Base-by-base conservation (phyloP, 2,797 vertebrate genomes). In the Microctenopoma stevenorrisi region DNA sequence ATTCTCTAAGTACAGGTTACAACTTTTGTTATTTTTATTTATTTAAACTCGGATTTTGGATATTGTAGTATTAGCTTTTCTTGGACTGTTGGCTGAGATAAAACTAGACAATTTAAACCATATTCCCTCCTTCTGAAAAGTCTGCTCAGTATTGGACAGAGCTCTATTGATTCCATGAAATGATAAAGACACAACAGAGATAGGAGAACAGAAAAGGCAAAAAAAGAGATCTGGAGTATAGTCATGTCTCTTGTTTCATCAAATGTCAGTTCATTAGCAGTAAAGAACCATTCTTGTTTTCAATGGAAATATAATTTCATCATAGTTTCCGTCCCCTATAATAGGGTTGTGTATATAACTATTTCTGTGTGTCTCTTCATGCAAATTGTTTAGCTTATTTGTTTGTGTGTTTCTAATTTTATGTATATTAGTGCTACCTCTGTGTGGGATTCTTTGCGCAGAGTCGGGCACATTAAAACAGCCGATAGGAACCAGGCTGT, bases 221-320 rank as follows among this genome's bases (percentile, higher is more conserved):
- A 74, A 59, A 73, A 22, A 22, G 22, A 43, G 54, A 62, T 46
- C 26, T 48, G 42, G 64, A 43, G 51, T 81, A 87, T 61, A 87
- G 77, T 86, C 61, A 43, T 67, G 61, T 50, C 58, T 70, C 75
- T 82, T 83, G 72, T 87, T 86, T 83, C 66, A 74, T 69, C 35
- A 54, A 70, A 63, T 10, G 0, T 52, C 49, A 64, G 55, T 80
- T 71, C 62, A 84, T 86, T 81, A 78, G 78, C 76, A 63, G 63
- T 72, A 54, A 65, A 69, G 59, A 71, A 72, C 46, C 38, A 66
- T 28, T 12, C 51, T 57, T 47, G 55, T 47, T 76, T 79, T 72
- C 57, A 63, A 72, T 78, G 71, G 74, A 64, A 67, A 72, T 64
- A 77, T 68, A 8, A 8, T 59, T 55, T 28, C 14, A 5, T 84